A percentile compares a stretch with the other conserved stretches of the same genome.
Evolutionary conservation across 2,797 vertebrate genomes (phyloP).

Genomic region (Pristis pectinata): DNA sequence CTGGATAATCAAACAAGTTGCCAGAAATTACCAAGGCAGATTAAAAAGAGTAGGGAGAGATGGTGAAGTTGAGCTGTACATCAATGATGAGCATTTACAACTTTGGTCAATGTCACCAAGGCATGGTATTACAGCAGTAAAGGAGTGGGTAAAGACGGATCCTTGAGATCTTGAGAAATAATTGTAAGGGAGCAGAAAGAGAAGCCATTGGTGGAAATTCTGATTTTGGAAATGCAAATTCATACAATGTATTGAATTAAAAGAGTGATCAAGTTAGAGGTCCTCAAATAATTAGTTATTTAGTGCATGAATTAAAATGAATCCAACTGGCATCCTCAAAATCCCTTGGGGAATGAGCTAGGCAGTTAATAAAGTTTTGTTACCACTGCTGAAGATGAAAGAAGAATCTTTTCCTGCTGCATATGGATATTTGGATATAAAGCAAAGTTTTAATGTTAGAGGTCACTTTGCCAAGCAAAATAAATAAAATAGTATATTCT

Average conservation of each 20-base stretch:
- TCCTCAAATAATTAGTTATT: background rate
- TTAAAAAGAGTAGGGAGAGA: background rate
- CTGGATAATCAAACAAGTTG: background rate
- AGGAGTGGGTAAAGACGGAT: background rate
- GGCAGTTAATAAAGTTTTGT: background rate
- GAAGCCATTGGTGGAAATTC: background rate
- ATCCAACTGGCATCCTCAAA: background rate
- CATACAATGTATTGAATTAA: background rate
- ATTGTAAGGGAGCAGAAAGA: background rate
- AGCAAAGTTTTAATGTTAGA: background rate
- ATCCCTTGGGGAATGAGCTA: background rate
- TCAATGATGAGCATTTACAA: background rate
- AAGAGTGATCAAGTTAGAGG: background rate
- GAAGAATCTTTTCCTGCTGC: background rate
- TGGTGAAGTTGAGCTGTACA: background rate
- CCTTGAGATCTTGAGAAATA: background rate
- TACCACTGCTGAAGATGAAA: background rate
- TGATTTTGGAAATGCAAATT: background rate
- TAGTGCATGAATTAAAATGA: background rate
- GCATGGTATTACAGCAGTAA: background rate
- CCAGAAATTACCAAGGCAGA: background rate
- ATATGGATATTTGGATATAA: background rate
- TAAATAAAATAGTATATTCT: background rate
- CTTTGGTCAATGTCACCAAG: background rate
- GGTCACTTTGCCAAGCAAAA: background rate